These are phyloP conservation scores for Hypolimnas misippus DNA, from an alignment of 2,888 invertebrate genomes.

Conservation along the genomic window DNA sequence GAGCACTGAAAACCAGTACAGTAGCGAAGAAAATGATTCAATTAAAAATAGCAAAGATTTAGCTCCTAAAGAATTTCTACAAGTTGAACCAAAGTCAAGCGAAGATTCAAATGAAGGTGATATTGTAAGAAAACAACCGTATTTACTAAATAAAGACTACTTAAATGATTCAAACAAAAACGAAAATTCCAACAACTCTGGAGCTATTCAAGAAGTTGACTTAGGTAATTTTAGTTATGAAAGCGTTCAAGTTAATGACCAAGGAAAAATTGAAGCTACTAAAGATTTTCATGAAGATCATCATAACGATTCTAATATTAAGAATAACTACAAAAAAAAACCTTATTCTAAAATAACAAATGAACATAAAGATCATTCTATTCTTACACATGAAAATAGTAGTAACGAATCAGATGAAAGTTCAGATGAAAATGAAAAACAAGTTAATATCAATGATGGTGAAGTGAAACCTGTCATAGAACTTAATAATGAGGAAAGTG, in stretches of 20 bases:
- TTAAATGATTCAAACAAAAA: conserved; percentile 42
- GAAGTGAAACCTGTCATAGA: conserved; percentile 76
- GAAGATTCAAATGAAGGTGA: conserved; percentile 2
- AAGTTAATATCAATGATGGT: conserved; percentile 62
- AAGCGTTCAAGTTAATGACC: conserved; percentile 56
- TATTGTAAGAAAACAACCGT: conserved; percentile 14
- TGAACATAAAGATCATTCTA: background rate
- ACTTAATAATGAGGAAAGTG: conserved; percentile 60
- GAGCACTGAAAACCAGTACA: background rate
- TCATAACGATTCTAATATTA: conserved; percentile 1
- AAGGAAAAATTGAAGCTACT: conserved; percentile 53
- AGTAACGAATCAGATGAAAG: conserved; percentile 44
- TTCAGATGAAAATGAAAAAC: conserved; percentile 44
- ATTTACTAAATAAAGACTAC: conserved; percentile 21
- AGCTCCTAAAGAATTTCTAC: background rate
- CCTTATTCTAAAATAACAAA: background rate
- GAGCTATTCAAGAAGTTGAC: conserved; percentile 58
- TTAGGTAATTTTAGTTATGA: conserved; percentile 62
- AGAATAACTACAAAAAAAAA: background rate
- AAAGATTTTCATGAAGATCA: conserved; percentile 33
- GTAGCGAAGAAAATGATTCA: background rate
- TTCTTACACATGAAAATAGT: conserved; percentile 6
- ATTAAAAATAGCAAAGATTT: background rate
- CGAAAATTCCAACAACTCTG: conserved; percentile 38
- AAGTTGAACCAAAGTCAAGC: background rate